Percentiles rank a stretch among this genome's conserved stretches.
phyloP scores from a whole-genome alignment of 1,140 invertebrate species.

The Drosophila repleta region DNA sequence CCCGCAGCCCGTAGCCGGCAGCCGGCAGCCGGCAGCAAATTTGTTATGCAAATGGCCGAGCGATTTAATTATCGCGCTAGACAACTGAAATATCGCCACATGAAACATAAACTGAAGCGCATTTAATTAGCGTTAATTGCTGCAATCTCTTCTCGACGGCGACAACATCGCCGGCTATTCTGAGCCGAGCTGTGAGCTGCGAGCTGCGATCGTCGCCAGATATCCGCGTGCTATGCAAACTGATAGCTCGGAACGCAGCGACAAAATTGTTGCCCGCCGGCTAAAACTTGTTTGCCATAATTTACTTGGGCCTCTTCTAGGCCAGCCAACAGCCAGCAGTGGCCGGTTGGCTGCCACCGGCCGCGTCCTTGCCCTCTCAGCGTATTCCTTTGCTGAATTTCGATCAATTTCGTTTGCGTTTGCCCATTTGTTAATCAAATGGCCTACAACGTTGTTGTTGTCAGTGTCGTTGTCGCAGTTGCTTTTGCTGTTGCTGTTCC shows the following conservation, averaged over 20 bases:
- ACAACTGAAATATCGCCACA: constrained; percentile 82
- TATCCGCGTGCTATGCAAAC: constrained; percentile 32
- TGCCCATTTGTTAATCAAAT: constrained; percentile 81
- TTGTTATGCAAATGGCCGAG: constrained; percentile 78
- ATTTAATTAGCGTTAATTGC: constrained; percentile 83
- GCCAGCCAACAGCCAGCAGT: not conserved
- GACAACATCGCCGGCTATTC: constrained; percentile 25
- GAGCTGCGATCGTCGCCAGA: constrained; percentile 31
- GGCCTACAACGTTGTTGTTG: constrained; percentile 68
- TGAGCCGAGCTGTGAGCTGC: constrained; percentile 3
- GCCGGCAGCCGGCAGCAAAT: constrained; percentile 61
- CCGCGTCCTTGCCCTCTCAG: constrained; percentile 24
- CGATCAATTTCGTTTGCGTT: constrained; percentile 82
- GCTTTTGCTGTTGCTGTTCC: constrained; percentile 14
- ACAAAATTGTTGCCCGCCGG: constrained; percentile 81
- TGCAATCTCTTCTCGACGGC: constrained; percentile 71
- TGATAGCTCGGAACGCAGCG: constrained; percentile 41
- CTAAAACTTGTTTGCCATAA: constrained; percentile 82
- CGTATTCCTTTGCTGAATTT: constrained; percentile 73
- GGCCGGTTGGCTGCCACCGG: constrained; percentile 1
- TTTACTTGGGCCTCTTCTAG: constrained; percentile 64
- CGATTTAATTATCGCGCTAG: constrained; percentile 82
- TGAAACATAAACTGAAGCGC: constrained; percentile 82
- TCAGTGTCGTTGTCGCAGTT: constrained; percentile 32
- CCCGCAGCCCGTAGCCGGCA: not conserved